Evolutionary conservation across 2,113 vertebrate species (phyloP).

Genomic region (Amia ocellicauda): DNA sequence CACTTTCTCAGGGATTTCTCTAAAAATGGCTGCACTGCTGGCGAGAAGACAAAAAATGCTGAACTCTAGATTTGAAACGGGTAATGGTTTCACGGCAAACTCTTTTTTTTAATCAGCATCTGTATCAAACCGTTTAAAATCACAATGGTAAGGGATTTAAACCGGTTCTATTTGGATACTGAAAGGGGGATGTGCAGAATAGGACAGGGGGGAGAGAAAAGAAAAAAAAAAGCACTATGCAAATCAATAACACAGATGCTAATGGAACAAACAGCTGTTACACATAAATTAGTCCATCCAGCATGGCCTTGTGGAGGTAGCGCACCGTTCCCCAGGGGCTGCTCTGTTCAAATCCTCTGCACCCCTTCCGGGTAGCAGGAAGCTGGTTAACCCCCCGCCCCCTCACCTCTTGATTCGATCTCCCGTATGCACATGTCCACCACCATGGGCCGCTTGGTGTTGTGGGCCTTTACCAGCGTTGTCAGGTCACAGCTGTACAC

Average conservation of each 20-base stretch:
- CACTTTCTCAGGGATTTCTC: neutral
- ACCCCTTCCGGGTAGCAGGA: neutral
- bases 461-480: constrained; percentile 93
- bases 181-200: too few relatives aligned
- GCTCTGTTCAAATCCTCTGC: neutral
- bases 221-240: neutral
- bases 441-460: constrained; percentile 93
- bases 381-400: neutral
- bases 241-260: neutral
- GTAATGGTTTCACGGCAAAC: too few relatives aligned
- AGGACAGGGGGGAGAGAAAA: too few relatives aligned
- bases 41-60: neutral
- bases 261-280: neutral
- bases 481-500: constrained; percentile 97
- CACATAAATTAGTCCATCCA: neutral
- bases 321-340: neutral
- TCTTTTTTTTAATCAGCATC: neutral
- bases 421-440: constrained; percentile 99
- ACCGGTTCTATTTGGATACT: neutral
- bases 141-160: neutral
- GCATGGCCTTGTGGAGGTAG: neutral
- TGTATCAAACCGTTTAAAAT: neutral
- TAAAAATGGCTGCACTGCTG: neutral
- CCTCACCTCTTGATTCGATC: constrained; percentile 91
- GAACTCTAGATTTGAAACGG: neutral